A percentile compares a stretch with the other conserved stretches of the same genome.
Evolutionary conservation across 1,140 invertebrate genomes (phyloP).

Genomic region (Choristoneura fumiferana): DNA sequence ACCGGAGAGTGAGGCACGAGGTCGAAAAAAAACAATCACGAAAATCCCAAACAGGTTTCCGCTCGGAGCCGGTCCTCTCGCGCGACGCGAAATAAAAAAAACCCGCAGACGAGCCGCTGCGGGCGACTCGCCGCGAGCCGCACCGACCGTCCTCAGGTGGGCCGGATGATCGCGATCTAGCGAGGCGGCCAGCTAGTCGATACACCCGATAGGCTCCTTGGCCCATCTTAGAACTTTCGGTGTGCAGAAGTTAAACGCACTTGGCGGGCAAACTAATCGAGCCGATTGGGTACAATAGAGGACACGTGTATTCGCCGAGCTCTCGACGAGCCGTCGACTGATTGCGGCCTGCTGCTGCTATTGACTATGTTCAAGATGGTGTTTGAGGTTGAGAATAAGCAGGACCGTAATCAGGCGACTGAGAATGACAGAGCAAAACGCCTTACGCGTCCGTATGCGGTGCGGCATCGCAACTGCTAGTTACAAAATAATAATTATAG

Average conservation of each 20-base stretch:
- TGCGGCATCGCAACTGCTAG: slow-evolving; percentile 65
- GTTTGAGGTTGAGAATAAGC: slow-evolving; percentile 1
- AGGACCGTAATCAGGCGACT: slow-evolving; percentile 42
- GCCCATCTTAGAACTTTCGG: slow-evolving; percentile 26
- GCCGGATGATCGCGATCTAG: slow-evolving; percentile 52
- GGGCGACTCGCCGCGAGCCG: slow-evolving; percentile 42
- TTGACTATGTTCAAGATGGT: slow-evolving; percentile 11
- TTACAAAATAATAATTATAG: slow-evolving; percentile 70
- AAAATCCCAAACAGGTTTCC: slow-evolving; percentile 68
- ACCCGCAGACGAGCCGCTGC: slow-evolving; percentile 49
- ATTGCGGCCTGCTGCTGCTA: slow-evolving; percentile 27
- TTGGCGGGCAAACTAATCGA: background rate
- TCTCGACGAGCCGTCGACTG: slow-evolving; percentile 44
- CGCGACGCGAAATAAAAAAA: slow-evolving; percentile 63
- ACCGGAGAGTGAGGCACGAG: slow-evolving; percentile 34
- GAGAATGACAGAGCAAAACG: slow-evolving; percentile 47
- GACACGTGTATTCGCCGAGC: slow-evolving; percentile 32
- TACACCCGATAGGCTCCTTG: slow-evolving; percentile 17
- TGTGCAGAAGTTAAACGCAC: slow-evolving; percentile 18
- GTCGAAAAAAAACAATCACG: slow-evolving; percentile 69
- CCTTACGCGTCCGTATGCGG: slow-evolving; percentile 66
- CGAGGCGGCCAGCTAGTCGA: slow-evolving; percentile 37
- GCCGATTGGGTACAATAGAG: slow-evolving; percentile 6
- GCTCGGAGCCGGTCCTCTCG: slow-evolving; percentile 52
- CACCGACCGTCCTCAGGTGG: slow-evolving; percentile 50